These are phyloP conservation scores for Anneissia japonica DNA, from an alignment of 35 echinoderm and acorn worm species.

Conservation along the genomic window DNA sequence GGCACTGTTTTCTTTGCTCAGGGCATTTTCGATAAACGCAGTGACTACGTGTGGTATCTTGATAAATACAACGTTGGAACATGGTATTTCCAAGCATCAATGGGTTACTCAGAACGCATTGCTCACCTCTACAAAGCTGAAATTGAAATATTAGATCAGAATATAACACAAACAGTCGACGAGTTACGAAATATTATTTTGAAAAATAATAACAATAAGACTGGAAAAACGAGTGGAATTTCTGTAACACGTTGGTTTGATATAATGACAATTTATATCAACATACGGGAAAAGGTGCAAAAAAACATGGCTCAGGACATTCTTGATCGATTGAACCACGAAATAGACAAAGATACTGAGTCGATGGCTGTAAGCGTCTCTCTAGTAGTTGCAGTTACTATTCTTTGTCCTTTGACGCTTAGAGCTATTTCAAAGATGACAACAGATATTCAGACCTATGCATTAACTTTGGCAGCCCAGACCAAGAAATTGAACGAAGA, in stretches of 20 bases:
- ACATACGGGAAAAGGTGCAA: background rate
- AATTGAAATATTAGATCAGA: background rate
- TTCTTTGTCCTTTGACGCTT: constrained; percentile 52
- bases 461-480: constrained; percentile 50
- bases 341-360: constrained; percentile 46
- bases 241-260: background rate
- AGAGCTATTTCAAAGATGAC: constrained; percentile 46
- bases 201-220: background rate
- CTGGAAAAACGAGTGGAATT: background rate
- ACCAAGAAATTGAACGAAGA: constrained; percentile 51
- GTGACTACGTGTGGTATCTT: background rate
- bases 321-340: background rate
- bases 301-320: background rate
- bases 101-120: background rate
- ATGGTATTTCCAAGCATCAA: background rate
- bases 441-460: constrained; percentile 57
- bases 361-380: constrained; percentile 48
- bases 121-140: background rate
- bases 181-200: background rate
- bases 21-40: background rate
- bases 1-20: background rate
- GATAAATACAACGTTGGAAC: background rate
- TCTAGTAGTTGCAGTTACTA: constrained; percentile 57
- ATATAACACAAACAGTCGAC: background rate
- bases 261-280: background rate